Evolutionary conservation across 2,888 invertebrate species (phyloP).

Genomic region (Ichneumoninae sp.): DNA sequence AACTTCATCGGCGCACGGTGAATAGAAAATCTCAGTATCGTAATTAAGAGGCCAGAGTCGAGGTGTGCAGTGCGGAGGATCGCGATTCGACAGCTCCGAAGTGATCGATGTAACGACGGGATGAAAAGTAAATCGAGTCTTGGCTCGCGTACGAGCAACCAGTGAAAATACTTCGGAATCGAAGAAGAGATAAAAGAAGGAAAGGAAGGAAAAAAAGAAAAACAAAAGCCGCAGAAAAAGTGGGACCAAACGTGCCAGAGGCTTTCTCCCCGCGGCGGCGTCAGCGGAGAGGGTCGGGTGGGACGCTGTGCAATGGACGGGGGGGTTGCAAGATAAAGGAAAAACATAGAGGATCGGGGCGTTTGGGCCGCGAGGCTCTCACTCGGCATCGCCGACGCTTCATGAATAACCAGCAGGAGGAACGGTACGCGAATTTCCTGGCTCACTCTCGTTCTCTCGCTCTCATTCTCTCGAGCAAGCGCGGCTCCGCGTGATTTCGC

Average conservation of each 20-base stretch:
- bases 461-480: slow-evolving; percentile 56
- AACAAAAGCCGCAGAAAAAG: slow-evolving; percentile 11
- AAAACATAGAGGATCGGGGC: slow-evolving; percentile 42
- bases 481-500: slow-evolving; percentile 82
- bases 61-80: slow-evolving; percentile 53
- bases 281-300: slow-evolving; percentile 19
- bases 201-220: slow-evolving; percentile 10
- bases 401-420: slow-evolving; percentile 57
- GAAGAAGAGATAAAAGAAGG: slow-evolving; percentile 13
- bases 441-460: slow-evolving; percentile 30
- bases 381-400: slow-evolving; percentile 53
- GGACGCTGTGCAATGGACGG: neutral
- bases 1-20: neutral
- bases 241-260: slow-evolving; percentile 55
- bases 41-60: slow-evolving; percentile 75
- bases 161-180: slow-evolving; percentile 55
- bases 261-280: slow-evolving; percentile 33
- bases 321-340: slow-evolving; percentile 23
- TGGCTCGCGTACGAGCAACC: slow-evolving; percentile 38
- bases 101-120: neutral
- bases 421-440: slow-evolving; percentile 39
- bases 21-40: slow-evolving; percentile 72
- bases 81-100: slow-evolving; percentile 1
- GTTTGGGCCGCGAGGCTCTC: slow-evolving; percentile 41
- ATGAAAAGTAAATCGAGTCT: slow-evolving; percentile 27